Evolutionary conservation across 2,888 invertebrate genomes (phyloP).

Genomic region (Cetonia aurata): DNA sequence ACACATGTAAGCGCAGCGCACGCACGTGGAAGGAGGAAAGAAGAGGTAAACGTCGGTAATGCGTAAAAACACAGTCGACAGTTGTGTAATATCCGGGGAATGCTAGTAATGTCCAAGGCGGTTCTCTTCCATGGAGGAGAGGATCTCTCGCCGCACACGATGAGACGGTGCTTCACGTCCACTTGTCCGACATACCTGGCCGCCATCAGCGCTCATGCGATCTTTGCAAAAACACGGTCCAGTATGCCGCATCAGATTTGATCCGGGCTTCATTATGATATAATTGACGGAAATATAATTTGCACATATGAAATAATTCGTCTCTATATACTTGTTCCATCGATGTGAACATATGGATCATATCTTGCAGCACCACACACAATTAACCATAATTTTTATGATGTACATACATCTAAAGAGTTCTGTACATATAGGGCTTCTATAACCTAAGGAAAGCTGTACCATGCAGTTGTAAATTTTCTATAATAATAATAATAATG

Average conservation of each 20-base stretch:
- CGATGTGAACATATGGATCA: not conserved
- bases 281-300: conserved; percentile 55
- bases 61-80: conserved; percentile 54
- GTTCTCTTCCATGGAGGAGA: conserved; percentile 51
- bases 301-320: conserved; percentile 31
- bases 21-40: conserved; percentile 22
- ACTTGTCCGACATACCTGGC: conserved; percentile 54
- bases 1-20: not conserved
- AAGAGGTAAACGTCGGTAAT: conserved; percentile 38
- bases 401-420: no score
- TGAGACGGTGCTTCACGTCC: conserved; percentile 59
- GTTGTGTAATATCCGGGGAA: conserved; percentile 60
- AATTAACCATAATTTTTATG: no score
- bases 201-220: conserved; percentile 54
- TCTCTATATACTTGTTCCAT: not conserved
- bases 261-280: conserved; percentile 55
- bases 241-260: conserved; percentile 56
- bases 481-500: no score
- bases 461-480: no score
- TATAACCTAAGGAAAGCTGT: no score
- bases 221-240: conserved; percentile 55
- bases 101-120: conserved; percentile 59
- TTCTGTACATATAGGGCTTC: no score
- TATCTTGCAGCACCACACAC: not conserved
- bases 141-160: conserved; percentile 57